Evolutionary conservation across 92 coral and sea anemone species (phyloP).

Genomic region (Parazoanthus atlanticus): DNA sequence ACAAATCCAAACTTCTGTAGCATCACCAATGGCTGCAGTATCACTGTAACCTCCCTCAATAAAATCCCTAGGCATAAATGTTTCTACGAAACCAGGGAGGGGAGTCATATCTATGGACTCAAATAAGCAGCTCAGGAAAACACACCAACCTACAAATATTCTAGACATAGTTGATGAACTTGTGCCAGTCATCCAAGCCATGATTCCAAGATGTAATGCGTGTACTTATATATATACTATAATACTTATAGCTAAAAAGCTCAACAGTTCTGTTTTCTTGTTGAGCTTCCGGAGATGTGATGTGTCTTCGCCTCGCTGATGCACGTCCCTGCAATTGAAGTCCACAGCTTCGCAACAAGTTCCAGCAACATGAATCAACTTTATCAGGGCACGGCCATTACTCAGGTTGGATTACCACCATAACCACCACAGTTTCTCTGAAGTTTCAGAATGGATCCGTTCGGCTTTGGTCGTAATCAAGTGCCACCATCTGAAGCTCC

Average conservation of each 20-base stretch:
- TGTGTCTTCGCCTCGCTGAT: no score
- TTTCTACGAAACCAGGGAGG: conserved; percentile 30
- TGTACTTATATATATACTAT: no score
- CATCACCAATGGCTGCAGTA: conserved; percentile 7
- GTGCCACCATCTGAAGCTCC: no score
- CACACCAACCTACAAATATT: conserved; percentile 34
- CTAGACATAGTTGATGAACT: conserved; percentile 27
- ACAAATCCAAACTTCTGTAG: not conserved
- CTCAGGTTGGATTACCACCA: no score
- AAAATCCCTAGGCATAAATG: conserved; percentile 13
- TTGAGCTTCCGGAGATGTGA: no score
- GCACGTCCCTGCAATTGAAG: no score
- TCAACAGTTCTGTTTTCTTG: conserved; percentile 4
- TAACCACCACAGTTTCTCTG: no score
- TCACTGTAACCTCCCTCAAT: not conserved
- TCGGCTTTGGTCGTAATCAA: no score
- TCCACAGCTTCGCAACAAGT: no score
- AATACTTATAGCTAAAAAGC: conserved; percentile 16
- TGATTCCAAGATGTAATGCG: conserved; percentile 13
- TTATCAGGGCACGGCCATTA: no score
- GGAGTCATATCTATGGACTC: conserved; percentile 33
- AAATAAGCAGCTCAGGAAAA: conserved; percentile 18
- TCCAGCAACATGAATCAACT: no score
- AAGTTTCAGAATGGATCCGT: no score
- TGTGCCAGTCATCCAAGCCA: conserved; percentile 39